phyloP scores from a whole-genome alignment of 2,888 invertebrate genomes.

The Isoperla grammatica region DNA sequence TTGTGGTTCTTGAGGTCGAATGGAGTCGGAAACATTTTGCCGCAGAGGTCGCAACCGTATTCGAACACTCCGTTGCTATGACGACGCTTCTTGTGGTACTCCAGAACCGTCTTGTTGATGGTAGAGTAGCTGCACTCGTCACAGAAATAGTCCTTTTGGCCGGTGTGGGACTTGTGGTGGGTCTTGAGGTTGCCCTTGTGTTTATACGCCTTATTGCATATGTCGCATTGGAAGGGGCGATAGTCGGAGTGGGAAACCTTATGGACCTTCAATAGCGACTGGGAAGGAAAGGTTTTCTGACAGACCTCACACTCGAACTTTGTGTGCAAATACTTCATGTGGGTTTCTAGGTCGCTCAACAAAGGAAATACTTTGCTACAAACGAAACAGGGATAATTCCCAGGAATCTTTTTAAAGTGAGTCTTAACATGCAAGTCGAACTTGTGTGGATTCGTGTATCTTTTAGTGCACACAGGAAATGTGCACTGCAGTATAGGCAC shows the following conservation, averaged over 20 bases:
- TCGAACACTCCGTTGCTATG: slow-evolving; percentile 5
- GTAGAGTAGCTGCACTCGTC: slow-evolving; percentile 1
- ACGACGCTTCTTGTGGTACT: background rate
- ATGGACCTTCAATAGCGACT: background rate
- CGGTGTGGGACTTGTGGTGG: slow-evolving; percentile 33
- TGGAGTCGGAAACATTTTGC: slow-evolving; percentile 21
- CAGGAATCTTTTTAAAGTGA: background rate
- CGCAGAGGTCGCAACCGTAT: slow-evolving; percentile 27
- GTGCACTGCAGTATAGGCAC: background rate
- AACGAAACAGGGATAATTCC: background rate
- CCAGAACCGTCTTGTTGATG: background rate
- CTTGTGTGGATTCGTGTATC: background rate
- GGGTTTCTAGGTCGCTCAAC: background rate
- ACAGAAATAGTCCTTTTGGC: slow-evolving; percentile 21
- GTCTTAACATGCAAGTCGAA: background rate
- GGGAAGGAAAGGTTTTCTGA: background rate
- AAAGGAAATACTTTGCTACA: background rate
- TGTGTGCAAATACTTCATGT: slow-evolving; percentile 1
- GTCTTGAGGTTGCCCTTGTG: slow-evolving; percentile 36
- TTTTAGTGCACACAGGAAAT: background rate
- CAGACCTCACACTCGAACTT: background rate
- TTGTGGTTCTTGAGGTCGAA: slow-evolving; percentile 22
- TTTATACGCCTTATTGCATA: slow-evolving; percentile 34
- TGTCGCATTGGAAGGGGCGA: slow-evolving; percentile 28
- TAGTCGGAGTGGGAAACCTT: background rate